A percentile compares a stretch with the other conserved stretches of the same genome.
Evolutionary conservation across 1,140 invertebrate genomes (phyloP).

Genomic region (Ptiloglossa arizonensis): DNA sequence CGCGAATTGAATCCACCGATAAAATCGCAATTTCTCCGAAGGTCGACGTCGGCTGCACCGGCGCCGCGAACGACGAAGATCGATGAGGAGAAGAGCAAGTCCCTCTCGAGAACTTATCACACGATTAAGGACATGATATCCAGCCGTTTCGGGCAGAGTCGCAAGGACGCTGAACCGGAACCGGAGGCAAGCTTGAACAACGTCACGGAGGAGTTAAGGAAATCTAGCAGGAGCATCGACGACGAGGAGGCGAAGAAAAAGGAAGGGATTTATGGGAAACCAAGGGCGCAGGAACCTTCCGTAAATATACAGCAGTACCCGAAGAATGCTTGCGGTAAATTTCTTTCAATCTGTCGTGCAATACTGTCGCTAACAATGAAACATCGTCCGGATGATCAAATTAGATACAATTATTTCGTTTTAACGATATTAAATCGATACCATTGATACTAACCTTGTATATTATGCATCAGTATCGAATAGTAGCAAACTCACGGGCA

Average conservation of each 20-base stretch:
- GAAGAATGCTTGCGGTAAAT: constrained; percentile 76
- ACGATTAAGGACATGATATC: constrained; percentile 93
- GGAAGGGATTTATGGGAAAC: constrained; percentile 83
- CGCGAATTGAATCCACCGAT: constrained; percentile 7
- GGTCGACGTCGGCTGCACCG: constrained; percentile 69
- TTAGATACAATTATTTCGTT: no score
- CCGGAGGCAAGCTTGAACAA: constrained; percentile 85
- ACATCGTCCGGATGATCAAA: no score
- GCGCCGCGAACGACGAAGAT: constrained; percentile 69
- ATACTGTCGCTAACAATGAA: no score
- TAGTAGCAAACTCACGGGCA: no score
- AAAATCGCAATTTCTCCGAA: constrained; percentile 51
- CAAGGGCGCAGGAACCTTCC: constrained; percentile 78
- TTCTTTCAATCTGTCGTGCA: neutral
- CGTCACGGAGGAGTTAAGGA: constrained; percentile 83
- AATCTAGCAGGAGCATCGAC: constrained; percentile 79
- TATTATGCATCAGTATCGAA: no score
- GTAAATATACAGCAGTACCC: constrained; percentile 79
- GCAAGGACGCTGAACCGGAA: constrained; percentile 83
- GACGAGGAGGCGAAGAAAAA: constrained; percentile 79
- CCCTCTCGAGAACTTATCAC: constrained; percentile 89
- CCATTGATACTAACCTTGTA: no score
- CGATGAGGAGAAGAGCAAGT: constrained; percentile 84
- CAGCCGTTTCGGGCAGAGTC: constrained; percentile 87
- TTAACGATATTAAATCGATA: no score